These are phyloP conservation scores for Anhinga rufa DNA, from an alignment of 2,113 vertebrate genomes.

Conservation along the genomic window DNA sequence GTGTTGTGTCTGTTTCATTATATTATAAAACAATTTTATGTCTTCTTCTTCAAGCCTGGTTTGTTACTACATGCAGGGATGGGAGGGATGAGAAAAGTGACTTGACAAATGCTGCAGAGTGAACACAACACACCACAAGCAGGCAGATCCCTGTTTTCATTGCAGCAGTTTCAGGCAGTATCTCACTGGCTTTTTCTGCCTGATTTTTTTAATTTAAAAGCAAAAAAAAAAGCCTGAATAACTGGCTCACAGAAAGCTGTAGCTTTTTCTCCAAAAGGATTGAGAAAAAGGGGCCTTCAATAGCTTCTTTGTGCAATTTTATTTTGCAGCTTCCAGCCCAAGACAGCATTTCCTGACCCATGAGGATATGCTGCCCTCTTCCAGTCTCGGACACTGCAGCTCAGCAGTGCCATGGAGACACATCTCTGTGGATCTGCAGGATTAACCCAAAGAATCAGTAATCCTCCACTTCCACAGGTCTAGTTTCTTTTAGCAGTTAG, in stretches of 20 bases:
- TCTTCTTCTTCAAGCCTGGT: not conserved
- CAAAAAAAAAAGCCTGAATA: not conserved
- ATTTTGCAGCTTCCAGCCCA: conserved; percentile 24
- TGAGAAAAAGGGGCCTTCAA: conserved; percentile 35
- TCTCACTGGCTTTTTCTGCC: not conserved
- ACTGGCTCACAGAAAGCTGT: conserved; percentile 22
- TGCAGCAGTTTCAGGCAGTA: not conserved
- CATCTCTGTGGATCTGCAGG: not conserved
- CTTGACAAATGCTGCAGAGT: not conserved
- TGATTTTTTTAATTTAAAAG: not conserved
- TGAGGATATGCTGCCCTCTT: conserved; percentile 61
- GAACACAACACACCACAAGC: not conserved
- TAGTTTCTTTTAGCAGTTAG: not conserved
- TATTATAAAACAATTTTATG: not conserved
- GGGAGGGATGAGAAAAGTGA: not conserved
- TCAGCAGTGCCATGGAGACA: not conserved
- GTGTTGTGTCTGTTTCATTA: not conserved
- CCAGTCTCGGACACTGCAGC: not conserved
- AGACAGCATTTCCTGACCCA: conserved; percentile 27
- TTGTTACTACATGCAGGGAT: not conserved
- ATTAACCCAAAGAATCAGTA: not conserved
- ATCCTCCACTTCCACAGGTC: not conserved
- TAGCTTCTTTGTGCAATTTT: conserved; percentile 45
- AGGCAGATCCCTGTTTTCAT: not conserved
- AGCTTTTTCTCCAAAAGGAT: not conserved